These are phyloP conservation scores for Cyrtorhinus lividipennis DNA, from an alignment of 1,140 invertebrate genomes.

Conservation along the genomic window DNA sequence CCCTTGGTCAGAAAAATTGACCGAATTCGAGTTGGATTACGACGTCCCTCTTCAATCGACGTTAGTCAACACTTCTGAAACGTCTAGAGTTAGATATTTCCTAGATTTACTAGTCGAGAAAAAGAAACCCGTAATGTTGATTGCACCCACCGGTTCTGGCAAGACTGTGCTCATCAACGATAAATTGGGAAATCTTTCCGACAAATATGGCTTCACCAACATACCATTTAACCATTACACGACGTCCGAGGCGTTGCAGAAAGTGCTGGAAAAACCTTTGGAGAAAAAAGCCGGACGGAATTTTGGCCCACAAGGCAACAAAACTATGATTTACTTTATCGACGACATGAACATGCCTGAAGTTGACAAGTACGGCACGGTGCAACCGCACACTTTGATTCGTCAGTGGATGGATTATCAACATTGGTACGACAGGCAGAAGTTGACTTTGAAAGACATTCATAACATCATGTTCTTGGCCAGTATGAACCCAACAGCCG, in stretches of 20 bases:
- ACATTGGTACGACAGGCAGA: conserved; percentile 83
- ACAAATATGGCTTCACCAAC: conserved; percentile 68
- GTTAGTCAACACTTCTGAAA: conserved; percentile 79
- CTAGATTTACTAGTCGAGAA: conserved; percentile 70
- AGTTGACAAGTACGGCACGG: conserved; percentile 87
- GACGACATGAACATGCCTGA: conserved; percentile 94
- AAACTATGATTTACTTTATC: conserved; percentile 84
- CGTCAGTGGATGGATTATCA: conserved; percentile 87
- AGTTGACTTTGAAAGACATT: conserved; percentile 80
- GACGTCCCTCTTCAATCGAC: conserved; percentile 69
- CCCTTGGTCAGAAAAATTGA: conserved; percentile 68
- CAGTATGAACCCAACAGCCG: conserved; percentile 93
- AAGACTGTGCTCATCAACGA: conserved; percentile 74
- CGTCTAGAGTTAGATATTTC: conserved; percentile 75
- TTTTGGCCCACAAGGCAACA: conserved; percentile 81
- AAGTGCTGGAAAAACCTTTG: conserved; percentile 76
- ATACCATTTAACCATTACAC: conserved; percentile 94
- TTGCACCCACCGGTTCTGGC: conserved; percentile 73
- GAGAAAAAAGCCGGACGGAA: conserved; percentile 91
- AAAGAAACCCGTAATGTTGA: conserved; percentile 75
- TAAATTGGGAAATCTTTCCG: conserved; percentile 59
- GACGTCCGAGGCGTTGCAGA: conserved; percentile 83
- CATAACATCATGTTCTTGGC: conserved; percentile 89
- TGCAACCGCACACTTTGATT: conserved; percentile 87
- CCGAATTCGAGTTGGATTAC: conserved; percentile 62